Base-by-base conservation (phyloP, 2,797 vertebrate genomes). In the Manis crassicaudata region DNA sequence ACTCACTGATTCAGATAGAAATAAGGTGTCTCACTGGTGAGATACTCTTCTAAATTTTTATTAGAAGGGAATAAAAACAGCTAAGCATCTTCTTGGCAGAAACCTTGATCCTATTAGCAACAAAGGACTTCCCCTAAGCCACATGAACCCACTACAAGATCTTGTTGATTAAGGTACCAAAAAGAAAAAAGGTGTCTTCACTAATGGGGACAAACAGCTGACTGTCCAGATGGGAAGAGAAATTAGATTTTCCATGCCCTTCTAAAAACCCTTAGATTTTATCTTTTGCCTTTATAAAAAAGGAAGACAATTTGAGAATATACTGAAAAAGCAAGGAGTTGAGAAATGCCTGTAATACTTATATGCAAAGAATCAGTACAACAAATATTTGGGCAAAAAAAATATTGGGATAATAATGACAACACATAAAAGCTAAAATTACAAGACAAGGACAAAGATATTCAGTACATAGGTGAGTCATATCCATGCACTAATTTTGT, bases 261-360 rank as follows among this genome's bases (percentile, higher is more conserved):
- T 67, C 68, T 68, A 50, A 35, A 90, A 90, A 81, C 21, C 14
- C 35, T 93, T 81, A 91, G 56, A 43, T 87, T 67, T 80, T 3
- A 81, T 21, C 67, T 90, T 75, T 68, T 82, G 75, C n/a, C 60
- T 81, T 93, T 67, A 37, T 80, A 58, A 92, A 90, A 80, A 46
- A 77, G 46, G n/a, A 62, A 67, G 83, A 40, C 23, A 72, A 58
- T 56, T 80, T 75, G 90, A 93, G 56, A 93, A 92, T 63, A 70
- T 7, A 79, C 46, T 70, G 16, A 14, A 68, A 86, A 81, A 88
- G 35, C 52, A 90, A 21, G 54, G 60, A 76, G 32, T 32, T 82
- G 37, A 35, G 52, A 93, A 85, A 72, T 43, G 23, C 58, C 67
- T 81, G 5, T 58, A 75, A 67, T 54, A 81, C 29, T 46, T 72